Evolutionary conservation across 2,888 invertebrate genomes (phyloP).

Genomic region (Notodonta ziczac): DNA sequence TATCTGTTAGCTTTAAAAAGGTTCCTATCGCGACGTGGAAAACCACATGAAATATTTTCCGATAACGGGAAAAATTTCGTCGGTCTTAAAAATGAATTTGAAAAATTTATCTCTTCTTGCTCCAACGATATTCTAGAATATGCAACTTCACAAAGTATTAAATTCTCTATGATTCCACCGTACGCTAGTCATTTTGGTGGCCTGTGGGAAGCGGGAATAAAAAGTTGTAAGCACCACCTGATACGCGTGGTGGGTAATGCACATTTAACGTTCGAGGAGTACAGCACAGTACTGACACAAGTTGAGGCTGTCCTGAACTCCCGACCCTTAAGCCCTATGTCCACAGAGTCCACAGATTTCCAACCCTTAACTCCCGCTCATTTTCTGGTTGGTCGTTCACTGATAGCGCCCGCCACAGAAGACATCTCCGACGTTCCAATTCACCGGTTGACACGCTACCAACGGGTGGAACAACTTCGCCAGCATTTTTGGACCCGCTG

Average conservation of each 20-base stretch:
- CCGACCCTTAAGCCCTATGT: background rate
- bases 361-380: background rate
- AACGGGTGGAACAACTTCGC: background rate
- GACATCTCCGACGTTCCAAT: background rate
- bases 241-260: background rate
- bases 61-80: slow-evolving; percentile 1
- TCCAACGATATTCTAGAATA: background rate
- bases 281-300: background rate
- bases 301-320: background rate
- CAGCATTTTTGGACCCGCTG: slow-evolving; percentile 2
- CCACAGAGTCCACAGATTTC: background rate
- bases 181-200: slow-evolving; percentile 1
- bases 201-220: slow-evolving; percentile 1
- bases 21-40: background rate
- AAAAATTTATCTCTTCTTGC: background rate
- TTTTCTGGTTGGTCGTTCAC: slow-evolving; percentile 2
- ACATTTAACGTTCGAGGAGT: slow-evolving; percentile 1
- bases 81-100: background rate
- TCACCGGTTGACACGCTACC: background rate
- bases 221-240: background rate
- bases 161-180: background rate
- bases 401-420: background rate
- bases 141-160: background rate
- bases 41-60: background rate
- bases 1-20: background rate